These are phyloP conservation scores for Drosophila atripex DNA, from an alignment of 2,888 invertebrate genomes.

Conservation along the genomic window DNA sequence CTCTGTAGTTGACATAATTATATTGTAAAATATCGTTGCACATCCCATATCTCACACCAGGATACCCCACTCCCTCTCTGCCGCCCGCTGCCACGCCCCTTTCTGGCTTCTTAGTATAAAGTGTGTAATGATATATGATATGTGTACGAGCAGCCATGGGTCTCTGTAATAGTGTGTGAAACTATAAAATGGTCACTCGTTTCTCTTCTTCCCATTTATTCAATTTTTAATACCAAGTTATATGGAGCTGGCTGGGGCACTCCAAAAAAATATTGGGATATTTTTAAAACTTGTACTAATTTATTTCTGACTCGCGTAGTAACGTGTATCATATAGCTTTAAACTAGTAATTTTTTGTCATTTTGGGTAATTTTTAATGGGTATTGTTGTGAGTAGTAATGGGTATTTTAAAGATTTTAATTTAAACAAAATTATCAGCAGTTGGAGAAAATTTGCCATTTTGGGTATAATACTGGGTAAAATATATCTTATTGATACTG, in stretches of 20 bases:
- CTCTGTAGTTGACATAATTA: conserved; percentile 74
- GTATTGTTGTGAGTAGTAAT: too few relatives aligned
- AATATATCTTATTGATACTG: too few relatives aligned
- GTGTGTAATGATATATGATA: conserved; percentile 61
- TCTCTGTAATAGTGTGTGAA: conserved; percentile 6
- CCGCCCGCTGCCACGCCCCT: too few relatives aligned
- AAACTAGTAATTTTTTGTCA: too few relatives aligned
- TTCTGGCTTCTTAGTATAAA: neutral
- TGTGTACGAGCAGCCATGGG: conserved; percentile 41
- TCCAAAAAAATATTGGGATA: neutral
- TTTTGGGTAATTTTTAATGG: too few relatives aligned
- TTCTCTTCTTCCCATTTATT: conserved; percentile 9
- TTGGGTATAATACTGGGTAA: too few relatives aligned
- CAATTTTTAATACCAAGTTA: conserved; percentile 61
- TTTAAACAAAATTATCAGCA: too few relatives aligned
- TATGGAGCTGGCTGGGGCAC: conserved; percentile 43
- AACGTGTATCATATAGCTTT: neutral
- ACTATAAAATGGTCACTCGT: conserved; percentile 33
- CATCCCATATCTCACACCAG: conserved; percentile 30
- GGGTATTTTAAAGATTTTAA: too few relatives aligned
- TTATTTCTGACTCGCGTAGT: neutral
- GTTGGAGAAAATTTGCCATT: too few relatives aligned
- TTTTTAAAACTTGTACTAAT: neutral
- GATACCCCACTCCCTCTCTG: neutral
- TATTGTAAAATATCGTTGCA: conserved; percentile 76